Conservation (phyloP, 2,888 invertebrate genomes). For the Eulithis prunata region DNA sequence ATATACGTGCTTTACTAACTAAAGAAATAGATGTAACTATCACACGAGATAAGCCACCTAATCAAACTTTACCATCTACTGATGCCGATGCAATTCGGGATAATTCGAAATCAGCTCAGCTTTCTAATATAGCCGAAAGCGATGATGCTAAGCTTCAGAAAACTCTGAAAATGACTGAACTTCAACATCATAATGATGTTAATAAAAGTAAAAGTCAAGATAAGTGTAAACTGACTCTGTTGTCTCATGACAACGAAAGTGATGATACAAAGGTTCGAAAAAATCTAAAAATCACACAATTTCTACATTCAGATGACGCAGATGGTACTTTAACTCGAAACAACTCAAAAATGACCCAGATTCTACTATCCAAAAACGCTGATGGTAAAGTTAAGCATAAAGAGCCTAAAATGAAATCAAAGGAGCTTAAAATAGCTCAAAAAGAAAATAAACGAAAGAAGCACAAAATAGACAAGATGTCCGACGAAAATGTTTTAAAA, state of each 20-base stretch:
- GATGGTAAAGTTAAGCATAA: background rate
- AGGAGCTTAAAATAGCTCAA: background rate
- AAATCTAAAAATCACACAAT: background rate
- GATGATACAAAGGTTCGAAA: background rate
- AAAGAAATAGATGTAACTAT: too few species aligned
- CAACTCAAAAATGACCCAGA: constrained; percentile 7
- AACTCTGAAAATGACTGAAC: background rate
- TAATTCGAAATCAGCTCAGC: background rate
- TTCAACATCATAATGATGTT: background rate
- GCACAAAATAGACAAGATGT: background rate
- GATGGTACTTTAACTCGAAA: constrained; percentile 1
- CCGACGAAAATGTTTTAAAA: too few species aligned
- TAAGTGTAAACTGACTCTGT: background rate
- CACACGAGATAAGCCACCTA: background rate
- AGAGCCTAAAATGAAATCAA: background rate
- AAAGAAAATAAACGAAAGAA: background rate
- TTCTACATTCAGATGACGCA: background rate
- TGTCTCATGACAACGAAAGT: background rate
- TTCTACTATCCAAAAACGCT: background rate
- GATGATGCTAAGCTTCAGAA: background rate
- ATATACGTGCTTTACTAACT: too few species aligned
- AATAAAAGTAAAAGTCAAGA: background rate
- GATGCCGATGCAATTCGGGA: background rate
- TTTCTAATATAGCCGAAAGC: background rate
- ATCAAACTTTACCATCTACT: background rate